Conservation (phyloP, 2,797 vertebrate species). For the Tenualosa ilisha region DNA sequence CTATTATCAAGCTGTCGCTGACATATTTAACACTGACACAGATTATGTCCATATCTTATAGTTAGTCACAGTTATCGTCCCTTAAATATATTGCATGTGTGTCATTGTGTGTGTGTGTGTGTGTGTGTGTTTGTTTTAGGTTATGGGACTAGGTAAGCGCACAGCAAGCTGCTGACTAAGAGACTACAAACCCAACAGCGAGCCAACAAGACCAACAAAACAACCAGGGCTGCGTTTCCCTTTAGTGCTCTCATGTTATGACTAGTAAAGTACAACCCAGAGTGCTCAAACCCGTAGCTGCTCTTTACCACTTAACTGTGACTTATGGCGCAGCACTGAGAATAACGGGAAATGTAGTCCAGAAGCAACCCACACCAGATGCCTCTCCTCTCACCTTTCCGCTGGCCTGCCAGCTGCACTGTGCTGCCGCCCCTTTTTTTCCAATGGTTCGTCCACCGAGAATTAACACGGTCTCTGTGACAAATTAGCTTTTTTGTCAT, state of each 20-base stretch:
- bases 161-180: constrained; percentile 9
- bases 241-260: neutral
- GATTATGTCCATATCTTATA: neutral
- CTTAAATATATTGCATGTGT: neutral
- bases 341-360: constrained; percentile 10
- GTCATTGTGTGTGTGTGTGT: neutral
- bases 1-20: neutral
- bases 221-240: neutral
- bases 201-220: neutral
- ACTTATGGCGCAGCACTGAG: neutral
- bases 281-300: neutral
- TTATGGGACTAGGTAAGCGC: constrained; percentile 21
- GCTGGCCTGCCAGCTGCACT: constrained; percentile 1
- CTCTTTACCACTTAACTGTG: neutral
- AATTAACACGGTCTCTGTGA: no score
- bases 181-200: neutral
- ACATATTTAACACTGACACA: neutral
- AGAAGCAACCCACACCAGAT: constrained; percentile 12
- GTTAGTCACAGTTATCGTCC: neutral
- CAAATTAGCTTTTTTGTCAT: no score
- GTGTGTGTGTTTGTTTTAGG: constrained; percentile 5
- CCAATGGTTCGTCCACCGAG: neutral
- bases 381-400: neutral
- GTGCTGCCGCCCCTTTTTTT: neutral
- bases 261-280: neutral